A percentile compares a stretch with the other conserved stretches of the same genome.
Evolutionary conservation across 1,140 invertebrate genomes (phyloP).

Genomic region (Drosophila takahashii): DNA sequence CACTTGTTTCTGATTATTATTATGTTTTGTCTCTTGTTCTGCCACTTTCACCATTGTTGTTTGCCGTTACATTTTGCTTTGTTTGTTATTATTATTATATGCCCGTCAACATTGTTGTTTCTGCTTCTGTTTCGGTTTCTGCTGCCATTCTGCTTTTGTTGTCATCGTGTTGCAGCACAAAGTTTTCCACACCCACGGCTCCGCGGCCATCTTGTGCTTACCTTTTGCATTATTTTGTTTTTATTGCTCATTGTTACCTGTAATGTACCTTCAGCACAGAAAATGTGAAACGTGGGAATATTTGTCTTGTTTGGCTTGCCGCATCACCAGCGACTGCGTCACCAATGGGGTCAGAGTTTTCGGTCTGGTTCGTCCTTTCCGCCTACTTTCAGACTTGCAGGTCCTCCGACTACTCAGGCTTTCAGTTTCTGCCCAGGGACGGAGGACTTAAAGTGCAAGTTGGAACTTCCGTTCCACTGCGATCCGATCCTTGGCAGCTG

Average conservation of each 20-base stretch:
- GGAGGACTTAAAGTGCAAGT: slow-evolving; percentile 9
- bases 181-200: slow-evolving; percentile 37
- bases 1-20: slow-evolving; percentile 84
- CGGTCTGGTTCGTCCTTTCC: background rate
- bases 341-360: slow-evolving; percentile 32
- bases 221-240: slow-evolving; percentile 49
- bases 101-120: slow-evolving; percentile 54
- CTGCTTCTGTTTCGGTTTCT: slow-evolving; percentile 2
- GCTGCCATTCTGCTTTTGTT: slow-evolving; percentile 42
- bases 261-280: slow-evolving; percentile 1
- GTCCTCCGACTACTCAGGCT: slow-evolving; percentile 15
- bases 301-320: slow-evolving; percentile 34
- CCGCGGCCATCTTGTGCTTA: slow-evolving; percentile 22
- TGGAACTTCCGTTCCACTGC: background rate
- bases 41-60: slow-evolving; percentile 69
- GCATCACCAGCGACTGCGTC: slow-evolving; percentile 21
- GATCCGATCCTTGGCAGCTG: slow-evolving; percentile 6
- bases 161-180: slow-evolving; percentile 47
- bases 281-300: slow-evolving; percentile 1
- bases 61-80: slow-evolving; percentile 63
- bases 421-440: background rate
- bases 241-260: slow-evolving; percentile 54
- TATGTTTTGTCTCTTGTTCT: slow-evolving; percentile 76
- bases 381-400: slow-evolving; percentile 3
- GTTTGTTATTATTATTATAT: slow-evolving; percentile 58